Base-by-base conservation (phyloP, 1,140 invertebrate species). In the Stegodyphus dumicola region DNA sequence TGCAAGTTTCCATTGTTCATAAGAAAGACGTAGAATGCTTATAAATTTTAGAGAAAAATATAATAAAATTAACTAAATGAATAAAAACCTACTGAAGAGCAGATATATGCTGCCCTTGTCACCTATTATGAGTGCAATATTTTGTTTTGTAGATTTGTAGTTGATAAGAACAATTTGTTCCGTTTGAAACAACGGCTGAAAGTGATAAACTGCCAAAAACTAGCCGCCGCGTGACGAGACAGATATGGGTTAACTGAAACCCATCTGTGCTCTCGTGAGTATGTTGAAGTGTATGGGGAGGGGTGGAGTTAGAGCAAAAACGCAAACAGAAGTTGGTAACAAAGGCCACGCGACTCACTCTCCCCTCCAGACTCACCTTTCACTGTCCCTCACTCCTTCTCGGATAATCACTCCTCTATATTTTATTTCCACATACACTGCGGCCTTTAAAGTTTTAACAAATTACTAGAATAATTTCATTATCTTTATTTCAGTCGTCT, bases 271-370 rank as follows among this genome's bases (percentile, higher is more conserved):
- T 11, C 56, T 10, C 10, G 15, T 60, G 56, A 60, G 56, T 60
- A 15, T 60, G 56, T 60, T 60, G 77, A 54, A 64, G 9, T 56
- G 33, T 56, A 6, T 17, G 60, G 52, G 64, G 52, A 33, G 64
- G 18, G 49, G 7, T 17, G 66, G 66, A 52, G 77, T 53, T 56
- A 52, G 48, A 79, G 52, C 69, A 48, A 56, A 48, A 66, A 51
- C 73, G 33, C 13, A 54, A 75, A 67, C 76, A 77, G 76, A 75
- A 75, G 54, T 75, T 33, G 33, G 54, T 75, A 75, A 77, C 76
- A 77, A 77, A 77, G 60, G 76, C 76, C 76, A 77, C 76, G 76
- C 76, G 76, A 77, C 76, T 66, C 48, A 60, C 76, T 9, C 76
- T 64, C 60, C 9, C 48, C 10, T 6, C 15, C 49, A 52, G 64